Percentiles rank a stretch among this genome's conserved stretches.
phyloP scores from a whole-genome alignment of 2,888 invertebrate genomes.

The Aphodius sticticus region DNA sequence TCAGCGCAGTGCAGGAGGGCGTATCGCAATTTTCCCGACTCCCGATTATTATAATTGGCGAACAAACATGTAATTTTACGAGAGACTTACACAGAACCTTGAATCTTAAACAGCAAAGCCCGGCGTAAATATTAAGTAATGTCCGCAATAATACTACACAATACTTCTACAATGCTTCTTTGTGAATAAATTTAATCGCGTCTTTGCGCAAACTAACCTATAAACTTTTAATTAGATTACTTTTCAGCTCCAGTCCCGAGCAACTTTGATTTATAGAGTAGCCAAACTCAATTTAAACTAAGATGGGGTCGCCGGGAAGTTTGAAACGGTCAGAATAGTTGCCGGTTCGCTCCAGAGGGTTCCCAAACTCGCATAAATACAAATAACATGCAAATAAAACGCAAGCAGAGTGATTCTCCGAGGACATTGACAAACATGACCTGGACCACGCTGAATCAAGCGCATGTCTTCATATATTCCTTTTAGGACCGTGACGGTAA shows the following conservation, averaged over 20 bases:
- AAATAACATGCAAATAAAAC: constrained; percentile 24
- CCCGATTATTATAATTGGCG: constrained; percentile 4
- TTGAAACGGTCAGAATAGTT: constrained; percentile 4
- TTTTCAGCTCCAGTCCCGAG: background rate
- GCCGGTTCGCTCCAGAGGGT: background rate
- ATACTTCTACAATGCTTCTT: background rate
- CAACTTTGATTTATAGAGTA: background rate
- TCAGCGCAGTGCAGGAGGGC: background rate
- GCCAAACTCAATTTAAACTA: constrained; percentile 4
- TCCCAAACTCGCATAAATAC: constrained; percentile 19
- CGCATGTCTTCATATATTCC: constrained; percentile 20
- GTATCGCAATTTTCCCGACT: constrained; percentile 4
- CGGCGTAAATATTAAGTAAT: background rate
- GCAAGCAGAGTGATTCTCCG: background rate
- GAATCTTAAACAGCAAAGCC: background rate
- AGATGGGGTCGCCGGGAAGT: background rate
- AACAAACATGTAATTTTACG: constrained; percentile 4
- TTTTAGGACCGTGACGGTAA: constrained; percentile 1
- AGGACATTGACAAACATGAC: constrained; percentile 34
- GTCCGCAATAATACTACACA: background rate
- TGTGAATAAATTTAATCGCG: background rate
- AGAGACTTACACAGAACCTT: background rate
- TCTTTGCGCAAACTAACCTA: background rate
- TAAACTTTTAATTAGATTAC: background rate
- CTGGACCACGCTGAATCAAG: constrained; percentile 28